Conservation (phyloP, 2,888 invertebrate species). For the Bembecia ichneumoniformis region DNA sequence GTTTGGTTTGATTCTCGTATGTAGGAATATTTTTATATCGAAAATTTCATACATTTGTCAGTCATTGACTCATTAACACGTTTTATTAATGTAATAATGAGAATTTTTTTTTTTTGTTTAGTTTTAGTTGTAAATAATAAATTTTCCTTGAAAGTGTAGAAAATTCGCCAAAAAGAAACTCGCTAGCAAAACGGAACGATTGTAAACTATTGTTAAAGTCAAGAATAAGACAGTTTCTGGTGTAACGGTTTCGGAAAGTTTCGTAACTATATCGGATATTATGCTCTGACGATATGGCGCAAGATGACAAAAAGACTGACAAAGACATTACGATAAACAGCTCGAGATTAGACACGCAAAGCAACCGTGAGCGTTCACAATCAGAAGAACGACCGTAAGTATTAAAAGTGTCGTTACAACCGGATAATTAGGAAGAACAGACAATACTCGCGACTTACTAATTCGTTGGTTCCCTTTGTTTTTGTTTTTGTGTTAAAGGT, state of each 20-base stretch:
- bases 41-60: neutral
- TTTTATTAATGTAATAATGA: conserved; percentile 19
- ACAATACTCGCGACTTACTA: no score
- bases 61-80: neutral
- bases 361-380: conserved; percentile 14
- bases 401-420: conserved; percentile 1
- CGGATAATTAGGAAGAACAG: no score
- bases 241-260: conserved; percentile 15
- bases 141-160: conserved; percentile 12
- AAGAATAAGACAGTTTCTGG: conserved; percentile 6
- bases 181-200: neutral
- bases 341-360: conserved; percentile 11
- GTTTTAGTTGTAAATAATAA: conserved; percentile 5
- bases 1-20: neutral
- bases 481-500: no score
- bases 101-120: conserved; percentile 26
- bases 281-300: conserved; percentile 6
- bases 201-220: neutral
- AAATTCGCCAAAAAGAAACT: conserved; percentile 2
- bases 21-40: neutral
- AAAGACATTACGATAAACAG: conserved; percentile 6
- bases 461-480: no score
- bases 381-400: conserved; percentile 24
- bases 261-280: conserved; percentile 14
- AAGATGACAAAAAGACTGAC: conserved; percentile 16